Evolutionary conservation across 1,140 invertebrate species (phyloP).

Genomic region (Plutomurus gul): DNA sequence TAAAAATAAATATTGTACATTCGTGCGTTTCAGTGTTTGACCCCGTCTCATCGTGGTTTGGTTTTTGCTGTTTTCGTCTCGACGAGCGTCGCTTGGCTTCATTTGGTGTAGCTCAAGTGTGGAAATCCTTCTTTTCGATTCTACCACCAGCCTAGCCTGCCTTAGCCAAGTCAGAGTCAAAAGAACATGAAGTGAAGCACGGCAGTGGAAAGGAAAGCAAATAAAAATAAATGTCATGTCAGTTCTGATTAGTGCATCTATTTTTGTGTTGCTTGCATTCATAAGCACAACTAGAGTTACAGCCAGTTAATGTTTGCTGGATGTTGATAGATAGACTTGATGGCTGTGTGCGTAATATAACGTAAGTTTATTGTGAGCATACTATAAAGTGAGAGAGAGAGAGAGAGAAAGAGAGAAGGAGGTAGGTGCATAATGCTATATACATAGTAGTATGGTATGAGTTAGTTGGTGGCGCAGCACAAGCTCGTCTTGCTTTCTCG

Average conservation of each 20-base stretch:
- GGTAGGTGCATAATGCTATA: no score
- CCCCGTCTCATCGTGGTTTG: neutral
- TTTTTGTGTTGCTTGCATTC: slow-evolving; percentile 20
- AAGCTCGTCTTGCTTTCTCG: neutral
- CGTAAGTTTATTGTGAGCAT: neutral
- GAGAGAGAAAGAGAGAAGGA: neutral
- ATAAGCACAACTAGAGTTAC: neutral
- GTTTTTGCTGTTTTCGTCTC: neutral
- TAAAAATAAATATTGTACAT: slow-evolving; percentile 28
- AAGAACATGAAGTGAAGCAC: slow-evolving; percentile 26
- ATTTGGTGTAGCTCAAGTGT: neutral
- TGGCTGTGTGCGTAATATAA: neutral
- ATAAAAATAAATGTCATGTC: slow-evolving; percentile 40
- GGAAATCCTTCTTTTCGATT: neutral
- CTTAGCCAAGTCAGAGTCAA: slow-evolving; percentile 9
- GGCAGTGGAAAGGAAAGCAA: slow-evolving; percentile 22
- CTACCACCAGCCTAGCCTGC: neutral
- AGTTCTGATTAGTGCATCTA: slow-evolving; percentile 33
- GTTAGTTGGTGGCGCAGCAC: neutral
- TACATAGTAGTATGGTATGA: no score
- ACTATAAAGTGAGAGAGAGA: neutral
- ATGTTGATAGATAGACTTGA: slow-evolving; percentile 1
- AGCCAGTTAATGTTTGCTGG: slow-evolving; percentile 1
- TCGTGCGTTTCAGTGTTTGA: slow-evolving; percentile 11
- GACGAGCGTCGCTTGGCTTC: no score